phyloP scores from a whole-genome alignment of 2,888 invertebrate species.

The Mylabris sibirica region DNA sequence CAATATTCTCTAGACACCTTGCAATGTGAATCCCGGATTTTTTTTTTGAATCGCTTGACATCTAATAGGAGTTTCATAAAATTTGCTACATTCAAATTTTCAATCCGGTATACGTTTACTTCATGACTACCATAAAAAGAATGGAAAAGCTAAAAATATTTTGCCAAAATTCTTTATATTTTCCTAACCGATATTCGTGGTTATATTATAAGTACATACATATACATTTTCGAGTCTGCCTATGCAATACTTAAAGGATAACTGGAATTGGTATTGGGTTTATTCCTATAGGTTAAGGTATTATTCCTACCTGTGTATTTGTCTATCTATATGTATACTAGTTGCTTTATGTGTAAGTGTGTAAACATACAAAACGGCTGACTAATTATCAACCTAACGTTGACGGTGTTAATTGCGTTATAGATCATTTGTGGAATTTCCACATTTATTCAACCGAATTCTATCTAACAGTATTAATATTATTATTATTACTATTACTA shows the following conservation, averaged over 20 bases:
- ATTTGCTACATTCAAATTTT: too few species aligned
- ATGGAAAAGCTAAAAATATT: background rate
- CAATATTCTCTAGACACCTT: too few species aligned
- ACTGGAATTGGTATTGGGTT: constrained; percentile 7
- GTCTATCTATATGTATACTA: background rate
- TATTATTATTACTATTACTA: constrained; percentile 2
- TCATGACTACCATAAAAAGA: too few species aligned
- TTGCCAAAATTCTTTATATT: background rate
- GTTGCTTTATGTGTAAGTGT: background rate
- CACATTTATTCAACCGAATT: constrained; percentile 21
- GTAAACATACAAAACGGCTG: background rate
- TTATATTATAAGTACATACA: background rate
- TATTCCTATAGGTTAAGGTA: background rate
- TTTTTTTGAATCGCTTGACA: too few species aligned
- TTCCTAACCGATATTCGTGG: background rate
- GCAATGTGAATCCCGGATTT: too few species aligned
- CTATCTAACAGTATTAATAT: constrained; percentile 4
- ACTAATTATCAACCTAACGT: constrained; percentile 25
- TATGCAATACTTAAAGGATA: background rate
- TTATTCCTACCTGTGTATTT: constrained; percentile 4
- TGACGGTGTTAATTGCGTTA: constrained; percentile 31
- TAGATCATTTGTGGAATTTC: constrained; percentile 27
- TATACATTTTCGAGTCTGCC: background rate
- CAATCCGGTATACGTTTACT: too few species aligned
- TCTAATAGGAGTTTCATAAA: too few species aligned